Evolutionary conservation across 2,797 vertebrate genomes (phyloP).

Genomic region (Eremophila alpestris): DNA sequence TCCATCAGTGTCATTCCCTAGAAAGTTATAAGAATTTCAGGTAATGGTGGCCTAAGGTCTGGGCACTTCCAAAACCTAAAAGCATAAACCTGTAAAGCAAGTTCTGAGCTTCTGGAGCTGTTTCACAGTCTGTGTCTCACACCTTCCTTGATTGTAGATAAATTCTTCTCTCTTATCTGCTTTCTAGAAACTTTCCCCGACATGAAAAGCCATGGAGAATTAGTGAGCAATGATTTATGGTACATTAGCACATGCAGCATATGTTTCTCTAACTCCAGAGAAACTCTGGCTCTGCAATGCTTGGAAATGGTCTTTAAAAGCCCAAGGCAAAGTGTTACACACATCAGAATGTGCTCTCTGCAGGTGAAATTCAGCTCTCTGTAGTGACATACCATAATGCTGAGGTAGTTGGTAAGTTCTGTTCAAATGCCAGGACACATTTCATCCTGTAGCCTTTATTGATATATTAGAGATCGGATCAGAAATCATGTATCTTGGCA

Average conservation of each 20-base stretch:
- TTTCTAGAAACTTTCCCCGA: background rate
- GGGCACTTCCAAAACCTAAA: background rate
- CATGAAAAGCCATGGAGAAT: background rate
- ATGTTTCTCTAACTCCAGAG: background rate
- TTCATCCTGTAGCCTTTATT: background rate
- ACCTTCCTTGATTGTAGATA: background rate
- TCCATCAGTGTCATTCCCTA: background rate
- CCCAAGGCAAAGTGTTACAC: background rate
- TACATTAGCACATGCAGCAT: background rate
- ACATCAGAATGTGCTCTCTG: background rate
- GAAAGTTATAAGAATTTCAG: background rate
- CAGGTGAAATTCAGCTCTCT: background rate
- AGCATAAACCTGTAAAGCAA: background rate
- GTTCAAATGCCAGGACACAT: background rate
- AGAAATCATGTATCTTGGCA: background rate
- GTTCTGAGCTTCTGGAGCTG: background rate
- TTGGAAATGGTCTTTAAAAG: background rate
- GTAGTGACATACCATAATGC: background rate
- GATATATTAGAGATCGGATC: background rate
- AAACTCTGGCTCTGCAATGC: background rate
- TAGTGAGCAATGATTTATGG: background rate
- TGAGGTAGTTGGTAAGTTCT: conserved; percentile 28
- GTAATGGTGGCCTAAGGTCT: background rate
- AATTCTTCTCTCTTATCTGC: conserved; percentile 13
- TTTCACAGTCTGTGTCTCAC: background rate